phyloP scores from a whole-genome alignment of 2,113 vertebrate species.

The Pseudonaja textilis region DNA sequence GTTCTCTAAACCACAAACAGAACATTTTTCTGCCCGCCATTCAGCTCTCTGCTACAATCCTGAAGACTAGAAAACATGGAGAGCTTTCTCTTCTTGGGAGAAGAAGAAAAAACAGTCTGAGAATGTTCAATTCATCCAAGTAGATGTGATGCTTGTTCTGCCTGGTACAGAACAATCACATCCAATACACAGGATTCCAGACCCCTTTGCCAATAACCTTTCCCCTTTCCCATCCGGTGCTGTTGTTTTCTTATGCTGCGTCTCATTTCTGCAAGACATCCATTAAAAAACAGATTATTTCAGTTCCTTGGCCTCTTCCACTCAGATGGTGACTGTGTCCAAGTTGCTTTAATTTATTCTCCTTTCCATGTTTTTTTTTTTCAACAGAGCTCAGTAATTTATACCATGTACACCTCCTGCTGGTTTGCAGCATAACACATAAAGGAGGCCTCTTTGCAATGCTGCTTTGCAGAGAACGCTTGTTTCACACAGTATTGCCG shows the following conservation, averaged over 20 bases:
- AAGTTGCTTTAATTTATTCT: slow-evolving; percentile 19
- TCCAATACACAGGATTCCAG: neutral
- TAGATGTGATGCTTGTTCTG: neutral
- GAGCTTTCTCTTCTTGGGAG: neutral
- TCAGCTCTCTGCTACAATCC: neutral
- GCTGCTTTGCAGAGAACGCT: slow-evolving; percentile 6
- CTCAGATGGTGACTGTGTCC: neutral
- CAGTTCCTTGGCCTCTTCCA: neutral
- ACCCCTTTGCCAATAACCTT: neutral
- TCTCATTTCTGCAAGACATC: slow-evolving; percentile 22
- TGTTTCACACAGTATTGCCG: neutral
- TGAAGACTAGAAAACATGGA: slow-evolving; percentile 3
- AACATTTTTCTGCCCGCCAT: neutral
- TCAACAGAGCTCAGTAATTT: neutral
- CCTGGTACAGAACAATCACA: neutral
- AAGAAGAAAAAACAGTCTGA: neutral
- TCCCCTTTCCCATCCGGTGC: neutral
- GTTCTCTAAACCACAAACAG: neutral
- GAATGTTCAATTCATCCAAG: neutral
- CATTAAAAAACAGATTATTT: slow-evolving; percentile 1
- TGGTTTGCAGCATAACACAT: neutral
- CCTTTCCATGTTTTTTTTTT: neutral
- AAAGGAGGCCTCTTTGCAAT: neutral
- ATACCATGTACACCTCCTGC: slow-evolving; percentile 11
- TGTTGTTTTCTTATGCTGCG: neutral